These are phyloP conservation scores for Ormyrus labotus DNA, from an alignment of 2,888 invertebrate species.

Conservation along the genomic window DNA sequence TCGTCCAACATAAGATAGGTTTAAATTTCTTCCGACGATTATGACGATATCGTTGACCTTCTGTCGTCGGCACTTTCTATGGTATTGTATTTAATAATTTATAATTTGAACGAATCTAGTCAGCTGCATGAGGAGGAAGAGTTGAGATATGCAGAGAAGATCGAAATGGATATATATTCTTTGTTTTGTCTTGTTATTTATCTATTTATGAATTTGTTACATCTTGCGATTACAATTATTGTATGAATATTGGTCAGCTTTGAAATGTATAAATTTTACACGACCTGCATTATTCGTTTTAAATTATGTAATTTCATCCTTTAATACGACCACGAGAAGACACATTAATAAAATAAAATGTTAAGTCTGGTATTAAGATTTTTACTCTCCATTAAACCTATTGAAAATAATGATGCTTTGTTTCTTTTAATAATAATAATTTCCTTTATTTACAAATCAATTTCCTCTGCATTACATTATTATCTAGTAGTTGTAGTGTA, in stretches of 20 bases:
- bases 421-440: constrained; percentile 67
- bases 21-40: not conserved
- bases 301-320: constrained; percentile 24
- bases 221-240: constrained; percentile 38
- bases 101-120: constrained; percentile 43
- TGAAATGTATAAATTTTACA: constrained; percentile 15
- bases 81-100: constrained; percentile 28
- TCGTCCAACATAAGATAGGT: not conserved
- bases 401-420: constrained; percentile 9
- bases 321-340: constrained; percentile 21
- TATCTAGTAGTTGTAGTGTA: constrained; percentile 50
- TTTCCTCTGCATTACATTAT: constrained; percentile 63
- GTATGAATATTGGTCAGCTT: constrained; percentile 1
- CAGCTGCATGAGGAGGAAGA: constrained; percentile 29
- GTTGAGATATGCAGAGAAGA: not conserved
- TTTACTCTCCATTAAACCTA: constrained; percentile 34
- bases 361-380: constrained; percentile 40
- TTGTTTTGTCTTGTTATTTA: constrained; percentile 43
- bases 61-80: not conserved
- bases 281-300: constrained; percentile 13
- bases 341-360: constrained; percentile 42
- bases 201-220: constrained; percentile 32
- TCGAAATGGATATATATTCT: constrained; percentile 10
- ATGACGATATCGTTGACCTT: not conserved
- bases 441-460: constrained; percentile 73